phyloP scores from a whole-genome alignment of 1,140 invertebrate species.

The Apocrypta bakeri region DNA sequence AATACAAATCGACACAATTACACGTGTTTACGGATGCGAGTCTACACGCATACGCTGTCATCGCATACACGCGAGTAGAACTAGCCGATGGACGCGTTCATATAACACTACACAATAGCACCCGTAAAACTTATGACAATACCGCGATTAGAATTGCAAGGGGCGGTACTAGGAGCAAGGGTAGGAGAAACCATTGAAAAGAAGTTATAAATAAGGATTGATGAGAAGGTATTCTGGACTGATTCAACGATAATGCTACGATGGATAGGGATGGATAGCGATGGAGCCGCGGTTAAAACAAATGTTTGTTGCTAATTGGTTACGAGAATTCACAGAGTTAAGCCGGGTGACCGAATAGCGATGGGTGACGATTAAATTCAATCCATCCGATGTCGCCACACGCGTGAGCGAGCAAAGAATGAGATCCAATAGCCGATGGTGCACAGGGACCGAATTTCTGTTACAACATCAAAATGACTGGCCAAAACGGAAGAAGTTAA shows the following conservation, averaged over 20 bases:
- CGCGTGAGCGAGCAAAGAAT: neutral
- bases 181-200: neutral
- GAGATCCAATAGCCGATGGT: neutral
- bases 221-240: neutral
- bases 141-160: slow-evolving; percentile 26
- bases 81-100: neutral
- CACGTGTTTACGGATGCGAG: slow-evolving; percentile 16
- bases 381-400: neutral
- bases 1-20: neutral
- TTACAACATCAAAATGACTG: neutral
- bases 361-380: neutral
- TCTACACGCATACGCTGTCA: neutral
- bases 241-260: slow-evolving; percentile 8
- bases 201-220: neutral
- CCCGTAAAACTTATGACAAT: neutral
- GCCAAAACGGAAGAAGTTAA: neutral
- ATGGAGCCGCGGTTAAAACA: neutral
- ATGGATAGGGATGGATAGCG: neutral
- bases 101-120: neutral
- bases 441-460: neutral
- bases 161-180: neutral
- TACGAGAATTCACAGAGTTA: slow-evolving; percentile 16
- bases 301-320: neutral
- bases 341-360: neutral
- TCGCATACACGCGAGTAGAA: neutral